These are phyloP conservation scores for Ramazzottius varieornatus DNA, from an alignment of 2,888 invertebrate genomes.

Conservation along the genomic window DNA sequence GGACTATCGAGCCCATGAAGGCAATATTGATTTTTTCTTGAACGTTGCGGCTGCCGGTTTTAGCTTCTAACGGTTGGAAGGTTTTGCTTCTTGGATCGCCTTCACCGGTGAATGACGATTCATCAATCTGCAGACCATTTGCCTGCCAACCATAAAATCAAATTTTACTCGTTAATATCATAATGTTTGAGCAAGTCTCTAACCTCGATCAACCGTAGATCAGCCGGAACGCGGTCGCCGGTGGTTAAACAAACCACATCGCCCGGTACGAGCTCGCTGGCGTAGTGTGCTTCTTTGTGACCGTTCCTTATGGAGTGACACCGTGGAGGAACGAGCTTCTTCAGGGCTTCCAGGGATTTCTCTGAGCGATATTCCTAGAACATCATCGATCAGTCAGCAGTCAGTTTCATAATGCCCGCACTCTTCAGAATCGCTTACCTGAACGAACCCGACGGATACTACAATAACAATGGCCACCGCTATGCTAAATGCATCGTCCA, in stretches of 20 bases:
- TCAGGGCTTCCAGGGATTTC: conserved; percentile 82
- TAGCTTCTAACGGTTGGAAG: conserved; percentile 8
- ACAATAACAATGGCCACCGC: conserved; percentile 72
- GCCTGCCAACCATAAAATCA: conserved; percentile 25
- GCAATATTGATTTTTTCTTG: conserved; percentile 53
- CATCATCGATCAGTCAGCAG: background rate
- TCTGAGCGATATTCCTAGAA: conserved; percentile 69
- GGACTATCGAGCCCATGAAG: conserved; percentile 89
- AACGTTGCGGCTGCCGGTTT: conserved; percentile 24
- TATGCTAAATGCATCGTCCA: conserved; percentile 96
- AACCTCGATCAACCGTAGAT: conserved; percentile 65
- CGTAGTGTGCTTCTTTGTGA: conserved; percentile 59
- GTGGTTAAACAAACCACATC: conserved; percentile 73
- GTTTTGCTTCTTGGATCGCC: conserved; percentile 53
- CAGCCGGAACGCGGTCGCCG: conserved; percentile 89
- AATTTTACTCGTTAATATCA: background rate
- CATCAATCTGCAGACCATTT: conserved; percentile 73
- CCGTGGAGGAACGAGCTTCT: conserved; percentile 81
- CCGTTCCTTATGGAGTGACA: conserved; percentile 74
- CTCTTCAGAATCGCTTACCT: conserved; percentile 29
- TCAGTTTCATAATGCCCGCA: background rate
- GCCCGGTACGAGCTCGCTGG: conserved; percentile 82
- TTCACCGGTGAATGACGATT: conserved; percentile 95
- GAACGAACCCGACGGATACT: conserved; percentile 94
- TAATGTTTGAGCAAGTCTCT: too few species aligned